Evolutionary conservation across 2,797 vertebrate genomes (phyloP).

Genomic region (Megaceryle alcyon): DNA sequence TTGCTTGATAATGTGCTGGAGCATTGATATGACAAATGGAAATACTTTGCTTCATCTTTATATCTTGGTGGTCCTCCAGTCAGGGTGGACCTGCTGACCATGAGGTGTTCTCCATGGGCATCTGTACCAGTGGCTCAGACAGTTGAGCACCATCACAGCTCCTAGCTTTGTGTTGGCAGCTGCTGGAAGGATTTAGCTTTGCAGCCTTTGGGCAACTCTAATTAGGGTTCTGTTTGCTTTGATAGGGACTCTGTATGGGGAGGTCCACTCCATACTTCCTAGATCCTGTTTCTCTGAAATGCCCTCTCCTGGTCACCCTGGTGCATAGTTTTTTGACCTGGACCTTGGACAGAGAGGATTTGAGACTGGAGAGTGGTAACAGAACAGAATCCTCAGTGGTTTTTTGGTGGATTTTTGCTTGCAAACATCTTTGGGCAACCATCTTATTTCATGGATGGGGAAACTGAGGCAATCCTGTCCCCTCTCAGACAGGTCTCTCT

Average conservation of each 20-base stretch:
- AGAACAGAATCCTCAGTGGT: background rate
- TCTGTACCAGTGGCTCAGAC: background rate
- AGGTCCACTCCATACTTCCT: rapidly evolving
- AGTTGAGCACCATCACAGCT: background rate
- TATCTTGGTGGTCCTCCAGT: background rate
- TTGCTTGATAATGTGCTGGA: background rate
- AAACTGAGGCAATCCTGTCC: background rate
- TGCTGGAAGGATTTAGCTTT: background rate
- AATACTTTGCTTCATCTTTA: background rate
- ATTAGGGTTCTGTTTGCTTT: background rate
- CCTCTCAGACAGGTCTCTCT: background rate
- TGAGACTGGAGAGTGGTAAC: background rate
- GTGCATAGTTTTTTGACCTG: background rate
- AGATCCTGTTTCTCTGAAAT: background rate
- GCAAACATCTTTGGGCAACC: background rate
- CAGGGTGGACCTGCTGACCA: background rate
- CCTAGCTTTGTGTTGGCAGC: background rate
- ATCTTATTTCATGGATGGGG: background rate
- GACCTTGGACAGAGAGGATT: background rate
- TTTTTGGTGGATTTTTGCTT: background rate
- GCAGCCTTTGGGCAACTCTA: background rate
- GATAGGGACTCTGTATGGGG: background rate
- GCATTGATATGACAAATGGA: background rate
- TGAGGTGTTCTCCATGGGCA: background rate
- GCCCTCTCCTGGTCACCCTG: background rate